Evolutionary conservation across 2,888 invertebrate species (phyloP), one percentile per base, ranked within the genome.

Genomic region (Polymixis lichenea): DNA sequence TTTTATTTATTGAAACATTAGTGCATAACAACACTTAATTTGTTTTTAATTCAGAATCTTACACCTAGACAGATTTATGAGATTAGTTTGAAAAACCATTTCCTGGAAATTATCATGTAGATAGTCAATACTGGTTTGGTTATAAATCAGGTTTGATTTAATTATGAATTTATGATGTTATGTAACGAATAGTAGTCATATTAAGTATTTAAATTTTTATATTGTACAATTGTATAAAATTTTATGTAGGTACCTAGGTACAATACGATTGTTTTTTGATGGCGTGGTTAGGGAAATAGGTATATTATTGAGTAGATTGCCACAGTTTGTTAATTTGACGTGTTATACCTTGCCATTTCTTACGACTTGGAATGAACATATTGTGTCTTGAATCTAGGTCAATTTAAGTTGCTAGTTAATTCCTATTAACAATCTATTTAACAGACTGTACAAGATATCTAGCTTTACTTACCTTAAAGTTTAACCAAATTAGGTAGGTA

Each of bases 21-120:
- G 9, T 64, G 32, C 15, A n/a, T 51, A 53, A 53, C 0, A 46
- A 56, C n/a, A n/a, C 11, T 68, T 56, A 83, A 68, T 75, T 75
- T 6, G n/a, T 46, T 71, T 69, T 76, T 73, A 72, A 79, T 85
- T 79, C 51, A 13, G 51, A 68, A 58, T 77, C 43, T 69, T 64
- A 75, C 74, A 77, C 79, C 55, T 79, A 72, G 66, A 78, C 67
- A 58, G 70, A 78, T 82, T 85, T 82, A 84, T 73, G 53, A 43
- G 32, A 58, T 55, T 49, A 8, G 32, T 68, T n/a, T 38, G 32
- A 55, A 43, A 60, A 65, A 51, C 0, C 0, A 82, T 62, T 72
- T 77, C 61, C 84, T 84, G 65, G 25, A 51, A 55, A 68, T 74
- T 55, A 38, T 43, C 1, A 43, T 43, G 2, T 46, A 46, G 9